Base-by-base conservation (phyloP, 2,113 vertebrate species). In the Pongo abelii region DNA sequence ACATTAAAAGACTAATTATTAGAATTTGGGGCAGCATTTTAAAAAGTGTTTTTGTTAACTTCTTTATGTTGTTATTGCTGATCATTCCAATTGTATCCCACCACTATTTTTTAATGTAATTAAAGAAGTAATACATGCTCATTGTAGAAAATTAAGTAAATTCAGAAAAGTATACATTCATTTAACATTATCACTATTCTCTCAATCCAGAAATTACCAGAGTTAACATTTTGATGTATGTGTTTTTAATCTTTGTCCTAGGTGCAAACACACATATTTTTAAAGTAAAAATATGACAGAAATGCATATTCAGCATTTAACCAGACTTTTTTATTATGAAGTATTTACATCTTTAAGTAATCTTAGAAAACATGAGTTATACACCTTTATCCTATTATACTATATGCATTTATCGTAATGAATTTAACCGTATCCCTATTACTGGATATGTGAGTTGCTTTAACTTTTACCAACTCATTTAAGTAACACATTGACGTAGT, bases 261-360 rank as follows among this genome's bases (percentile, higher is more conserved):
- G 35, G 35, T 40, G 8, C 17, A 78, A 88, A 89, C n/a, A 92
- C 30, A 67, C 27, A 64, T 59, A 80, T 20, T 67, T 84, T 16
- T 72, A 97, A 91, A 89, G 78, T 93, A 55, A 93, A 92, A 91
- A 43, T 77, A n/a, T n/a, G 43, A 89, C 35, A 43, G 77, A 92
- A 84, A 50, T 72, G 25, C 18, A 30, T 59, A 75, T 27, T 84
- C 84, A 86, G 14, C 79, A 94, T 61, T 67, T 86, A 69, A 32
- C 30, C 55, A 92, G 9, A 9, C 46, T 67, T 70, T 70, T 57
- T 89, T 93, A 86, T 22, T 86, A 4, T 38, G 48, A 90, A 91
- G 18, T 69, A 89, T 32, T 91, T 32, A 30, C 57, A 67, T 30
- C 22, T 80, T 95, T 40, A 91, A 86, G 55, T 59, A 88, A 80